Evolutionary conservation across 2,113 vertebrate species (phyloP), one percentile per base, ranked within the genome.

Genomic region (Hydrolagus affinis): DNA sequence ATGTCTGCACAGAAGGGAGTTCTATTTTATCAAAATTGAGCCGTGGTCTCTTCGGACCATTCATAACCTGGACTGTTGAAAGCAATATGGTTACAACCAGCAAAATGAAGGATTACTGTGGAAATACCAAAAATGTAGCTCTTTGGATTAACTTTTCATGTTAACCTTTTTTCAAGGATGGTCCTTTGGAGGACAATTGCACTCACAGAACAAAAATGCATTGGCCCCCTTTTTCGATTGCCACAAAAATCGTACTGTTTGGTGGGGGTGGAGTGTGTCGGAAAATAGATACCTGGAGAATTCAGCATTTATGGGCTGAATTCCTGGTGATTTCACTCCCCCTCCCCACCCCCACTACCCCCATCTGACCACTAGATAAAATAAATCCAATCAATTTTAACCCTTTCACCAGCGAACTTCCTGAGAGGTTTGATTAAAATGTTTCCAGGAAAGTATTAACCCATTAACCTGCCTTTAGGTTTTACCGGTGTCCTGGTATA

Each of bases 51-150:
- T 66, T 83, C 66, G 60, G 23, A 66, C 25, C 15, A 10, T 66
- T 83, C 78, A 9, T 25, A 68, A 64, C 17, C 62, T 25, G 25
- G 25, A 83, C 78, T 19, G 62, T 68, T 83, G 32, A 83, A 95
- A 95, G 94, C 94, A 95, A 95, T 95, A 95, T 92, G 92, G 88
- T 94, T 93, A 90, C 74, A 93, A 95, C 93, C 94, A 95, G 94
- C 93, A 94, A 90, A 93, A 86, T 90, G 88, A 93, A 90, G 86
- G 87, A 86, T 89, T 89, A 92, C 91, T 93, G 86, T 92, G 91
- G 91, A 92, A 92, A 92, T 91, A 88, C 88, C 91, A 92, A 92
- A 92, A 92, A 71, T 86, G 78, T 83, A 68, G 78, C 62, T 83
- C 62, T 68, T 68, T 83, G 78, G 60, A 83, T 83, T 68, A 28